Evolutionary conservation across 2,113 vertebrate species (phyloP), one percentile per base, ranked within the genome.

Genomic region (Ardeotis arabs): DNA sequence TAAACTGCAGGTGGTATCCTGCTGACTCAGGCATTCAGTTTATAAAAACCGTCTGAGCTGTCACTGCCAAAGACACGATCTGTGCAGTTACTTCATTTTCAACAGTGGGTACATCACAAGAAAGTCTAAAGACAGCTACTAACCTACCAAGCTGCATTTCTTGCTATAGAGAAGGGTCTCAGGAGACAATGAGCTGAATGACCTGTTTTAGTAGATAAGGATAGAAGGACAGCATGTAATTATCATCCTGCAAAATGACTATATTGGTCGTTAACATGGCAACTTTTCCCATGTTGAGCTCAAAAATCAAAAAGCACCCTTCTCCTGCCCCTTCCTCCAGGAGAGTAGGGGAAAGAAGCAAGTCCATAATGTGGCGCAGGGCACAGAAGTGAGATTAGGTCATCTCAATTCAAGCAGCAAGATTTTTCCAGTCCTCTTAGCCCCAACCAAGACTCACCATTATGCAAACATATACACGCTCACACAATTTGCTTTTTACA

Each of bases 21-120:
- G 95, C 96, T 93, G 94, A 95, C 74, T 96, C 96, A 91, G 69
- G 45, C 13, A 60, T 56, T 73, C 29, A 4, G 45, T 53, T 81
- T 73, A 50, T 58, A 91, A 89, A 86, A 79, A 15, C 58, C 33
- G 64, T 44, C 55, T 14, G 66, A 93, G 90, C 62, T 89, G 84
- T 59, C 59, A 60, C 58, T 84, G 67, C 58, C 66, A 41, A 67
- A 75, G 58, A 44, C 63, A 72, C 8, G 4, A 53, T 23, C 28
- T 0, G 0, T 68, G 82, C 87, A 64, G 35, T 62, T 45, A 85
- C 50, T 64, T 70, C 37, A 45, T 76, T 94, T 84, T 45, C 74
- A 84, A 39, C 52, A 87, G 33, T 6, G 45, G 49, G 86, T 47
- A 72, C 15, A 0, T 17, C 81, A 62, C 60, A 90, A 52, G 37